Conservation (phyloP, 2,888 invertebrate species). For the Pasiphila rectangulata region DNA sequence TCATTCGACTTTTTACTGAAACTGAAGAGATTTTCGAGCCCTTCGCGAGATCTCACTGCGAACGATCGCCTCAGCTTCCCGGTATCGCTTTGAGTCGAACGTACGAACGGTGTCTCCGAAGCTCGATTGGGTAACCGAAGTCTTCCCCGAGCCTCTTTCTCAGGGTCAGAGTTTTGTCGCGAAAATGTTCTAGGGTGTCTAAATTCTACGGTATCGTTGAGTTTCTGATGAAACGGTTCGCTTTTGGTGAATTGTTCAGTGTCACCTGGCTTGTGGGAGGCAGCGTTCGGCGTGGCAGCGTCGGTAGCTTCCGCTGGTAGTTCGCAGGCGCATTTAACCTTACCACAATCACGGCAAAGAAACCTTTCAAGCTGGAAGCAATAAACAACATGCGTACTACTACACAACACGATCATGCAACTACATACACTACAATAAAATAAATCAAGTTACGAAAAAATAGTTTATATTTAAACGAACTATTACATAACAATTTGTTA, state of each 20-base stretch:
- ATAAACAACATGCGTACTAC: constrained; percentile 81
- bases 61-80: constrained; percentile 71
- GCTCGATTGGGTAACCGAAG: constrained; percentile 44
- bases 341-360: constrained; percentile 86
- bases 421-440: constrained; percentile 31
- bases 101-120: constrained; percentile 60
- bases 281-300: constrained; percentile 27
- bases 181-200: constrained; percentile 47
- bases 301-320: constrained; percentile 39
- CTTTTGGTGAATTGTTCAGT: constrained; percentile 11
- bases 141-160: constrained; percentile 37
- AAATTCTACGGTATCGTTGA: constrained; percentile 52
- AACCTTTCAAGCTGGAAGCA: constrained; percentile 87
- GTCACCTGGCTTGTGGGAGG: constrained; percentile 35
- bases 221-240: constrained; percentile 29
- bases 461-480: constrained; percentile 6
- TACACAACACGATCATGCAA: constrained; percentile 68
- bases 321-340: constrained; percentile 83
- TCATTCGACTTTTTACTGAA: constrained; percentile 60
- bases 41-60: constrained; percentile 70
- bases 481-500: not conserved
- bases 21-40: constrained; percentile 67
- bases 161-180: constrained; percentile 55
- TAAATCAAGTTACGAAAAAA: constrained; percentile 20
- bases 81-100: constrained; percentile 54